Percentiles rank a stretch among this genome's conserved stretches.
Conservation (phyloP, 2,888 invertebrate genomes). For the Zhengitettix transpicula region DNA sequence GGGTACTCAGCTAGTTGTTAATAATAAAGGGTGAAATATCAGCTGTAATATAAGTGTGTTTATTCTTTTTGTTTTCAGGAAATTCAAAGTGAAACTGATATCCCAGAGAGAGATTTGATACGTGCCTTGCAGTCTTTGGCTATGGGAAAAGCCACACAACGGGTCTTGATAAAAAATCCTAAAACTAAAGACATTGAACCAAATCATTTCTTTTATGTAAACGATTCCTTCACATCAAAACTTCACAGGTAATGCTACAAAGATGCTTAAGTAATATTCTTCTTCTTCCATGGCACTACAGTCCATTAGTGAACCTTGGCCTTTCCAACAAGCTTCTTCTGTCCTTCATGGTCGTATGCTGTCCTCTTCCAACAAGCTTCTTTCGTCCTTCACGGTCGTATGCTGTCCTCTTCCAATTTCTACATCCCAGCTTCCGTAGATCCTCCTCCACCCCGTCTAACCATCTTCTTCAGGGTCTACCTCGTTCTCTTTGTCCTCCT, state of each 20-base stretch:
- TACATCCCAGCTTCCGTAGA: too few species aligned
- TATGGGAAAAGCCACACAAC: constrained; percentile 92
- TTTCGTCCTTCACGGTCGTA: too few species aligned
- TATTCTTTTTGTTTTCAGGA: constrained; percentile 33
- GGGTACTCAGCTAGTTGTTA: not conserved
- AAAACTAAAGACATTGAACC: constrained; percentile 96
- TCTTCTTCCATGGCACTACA: too few species aligned
- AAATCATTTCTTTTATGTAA: constrained; percentile 81
- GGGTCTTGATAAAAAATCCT: constrained; percentile 84
- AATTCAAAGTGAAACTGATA: constrained; percentile 92
- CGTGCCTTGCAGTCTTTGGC: constrained; percentile 93
- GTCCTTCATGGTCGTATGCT: too few species aligned
- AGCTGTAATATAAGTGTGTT: not conserved
- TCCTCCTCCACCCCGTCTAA: too few species aligned
- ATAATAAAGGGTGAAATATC: not conserved
- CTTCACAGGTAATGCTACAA: constrained; percentile 52
- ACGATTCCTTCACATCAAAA: constrained; percentile 96
- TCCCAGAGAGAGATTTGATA: constrained; percentile 93
- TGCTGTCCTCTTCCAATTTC: too few species aligned
- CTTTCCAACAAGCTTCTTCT: too few species aligned
- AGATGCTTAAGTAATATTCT: too few species aligned
- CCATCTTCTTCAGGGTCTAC: too few species aligned
- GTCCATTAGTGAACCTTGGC: too few species aligned
- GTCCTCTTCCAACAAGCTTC: too few species aligned
- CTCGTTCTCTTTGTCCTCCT: too few species aligned